These are phyloP conservation scores for Pomacea canaliculata DNA, from an alignment of 2,888 invertebrate genomes.

Conservation along the genomic window DNA sequence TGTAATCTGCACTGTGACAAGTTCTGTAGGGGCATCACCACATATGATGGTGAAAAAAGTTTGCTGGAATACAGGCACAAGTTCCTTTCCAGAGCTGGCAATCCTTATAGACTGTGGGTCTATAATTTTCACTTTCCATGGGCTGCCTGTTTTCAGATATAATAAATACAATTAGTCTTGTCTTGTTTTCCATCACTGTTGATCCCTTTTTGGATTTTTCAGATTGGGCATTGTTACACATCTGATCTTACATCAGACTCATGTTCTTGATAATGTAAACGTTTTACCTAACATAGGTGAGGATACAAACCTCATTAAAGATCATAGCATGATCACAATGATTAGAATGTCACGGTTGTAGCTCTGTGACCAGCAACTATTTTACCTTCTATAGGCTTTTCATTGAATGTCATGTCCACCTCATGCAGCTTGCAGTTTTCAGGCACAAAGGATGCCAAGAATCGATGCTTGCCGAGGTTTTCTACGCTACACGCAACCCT, in stretches of 20 bases:
- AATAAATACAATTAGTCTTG: conserved; percentile 3
- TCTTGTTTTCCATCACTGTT: neutral
- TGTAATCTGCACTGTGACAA: conserved; percentile 71
- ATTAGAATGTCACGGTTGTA: too few species aligned
- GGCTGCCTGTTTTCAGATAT: conserved; percentile 76
- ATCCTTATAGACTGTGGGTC: conserved; percentile 76
- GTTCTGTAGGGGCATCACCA: conserved; percentile 72
- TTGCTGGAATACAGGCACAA: conserved; percentile 87
- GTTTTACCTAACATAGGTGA: too few species aligned
- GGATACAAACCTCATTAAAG: too few species aligned
- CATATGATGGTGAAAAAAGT: conserved; percentile 91
- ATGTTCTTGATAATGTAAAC: too few species aligned
- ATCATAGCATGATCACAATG: too few species aligned
- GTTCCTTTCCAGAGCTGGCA: conserved; percentile 87
- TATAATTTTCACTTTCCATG: conserved; percentile 92
- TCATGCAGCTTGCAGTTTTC: conserved; percentile 90
- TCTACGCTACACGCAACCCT: conserved; percentile 80
- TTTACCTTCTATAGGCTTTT: conserved; percentile 81
- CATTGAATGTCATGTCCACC: conserved; percentile 95
- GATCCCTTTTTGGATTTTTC: too few species aligned
- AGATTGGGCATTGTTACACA: too few species aligned
- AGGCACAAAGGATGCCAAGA: conserved; percentile 97
- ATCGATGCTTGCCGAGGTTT: conserved; percentile 86
- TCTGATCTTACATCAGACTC: too few species aligned
- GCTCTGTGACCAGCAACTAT: too few species aligned